Percentiles rank a stretch among this genome's conserved stretches.
phyloP scores from a whole-genome alignment of 2,888 invertebrate species.

The Beris chalybata region DNA sequence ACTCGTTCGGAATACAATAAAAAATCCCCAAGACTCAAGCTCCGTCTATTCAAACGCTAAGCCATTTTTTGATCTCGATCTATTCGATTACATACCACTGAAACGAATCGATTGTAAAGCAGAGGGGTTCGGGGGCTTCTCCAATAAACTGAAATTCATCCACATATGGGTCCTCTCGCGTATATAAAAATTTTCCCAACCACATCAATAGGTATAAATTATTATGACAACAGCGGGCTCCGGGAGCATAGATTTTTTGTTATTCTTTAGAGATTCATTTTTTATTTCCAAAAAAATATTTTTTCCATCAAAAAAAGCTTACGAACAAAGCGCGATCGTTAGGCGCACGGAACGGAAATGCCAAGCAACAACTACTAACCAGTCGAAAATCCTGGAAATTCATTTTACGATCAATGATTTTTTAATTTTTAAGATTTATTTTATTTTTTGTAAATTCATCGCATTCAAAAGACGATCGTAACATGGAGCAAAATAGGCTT shows the following conservation, averaged over 20 bases:
- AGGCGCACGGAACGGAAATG: constrained; percentile 25
- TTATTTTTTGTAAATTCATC: no score
- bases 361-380: constrained; percentile 12
- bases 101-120: constrained; percentile 19
- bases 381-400: constrained; percentile 27
- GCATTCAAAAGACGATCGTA: no score
- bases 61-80: constrained; percentile 24
- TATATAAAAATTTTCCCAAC: constrained; percentile 9
- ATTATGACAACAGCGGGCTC: constrained; percentile 15
- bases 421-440: no score
- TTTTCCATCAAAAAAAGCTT: constrained; percentile 17
- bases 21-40: neutral
- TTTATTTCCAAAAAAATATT: neutral
- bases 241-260: no score
- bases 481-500: no score
- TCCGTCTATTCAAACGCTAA: constrained; percentile 15
- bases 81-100: constrained; percentile 12
- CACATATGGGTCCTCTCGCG: constrained; percentile 2
- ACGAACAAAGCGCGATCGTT: constrained; percentile 25
- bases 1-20: constrained; percentile 17
- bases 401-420: constrained; percentile 16
- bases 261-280: no score
- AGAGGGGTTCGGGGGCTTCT: constrained; percentile 7
- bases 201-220: constrained; percentile 28
- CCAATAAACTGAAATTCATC: constrained; percentile 27